These are phyloP conservation scores for Incurvaria masculella DNA, from an alignment of 2,888 invertebrate species.

Conservation along the genomic window DNA sequence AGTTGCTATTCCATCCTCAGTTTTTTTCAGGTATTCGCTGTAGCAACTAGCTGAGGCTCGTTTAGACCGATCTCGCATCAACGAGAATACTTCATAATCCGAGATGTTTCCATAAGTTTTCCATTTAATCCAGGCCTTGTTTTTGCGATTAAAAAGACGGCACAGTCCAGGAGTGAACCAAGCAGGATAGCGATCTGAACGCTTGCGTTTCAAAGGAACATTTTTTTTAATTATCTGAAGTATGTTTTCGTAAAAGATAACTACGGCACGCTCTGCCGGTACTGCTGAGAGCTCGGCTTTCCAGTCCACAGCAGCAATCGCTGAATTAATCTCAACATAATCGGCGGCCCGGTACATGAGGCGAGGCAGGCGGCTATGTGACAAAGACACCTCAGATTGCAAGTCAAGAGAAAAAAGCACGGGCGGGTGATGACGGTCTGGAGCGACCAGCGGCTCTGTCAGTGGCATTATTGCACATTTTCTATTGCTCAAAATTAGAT, in stretches of 20 bases:
- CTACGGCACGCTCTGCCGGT: neutral
- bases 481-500: neutral
- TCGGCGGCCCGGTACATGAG: neutral
- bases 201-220: slow-evolving; percentile 5
- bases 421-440: neutral
- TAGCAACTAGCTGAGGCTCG: slow-evolving; percentile 2
- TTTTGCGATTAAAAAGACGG: slow-evolving; percentile 12
- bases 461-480: neutral
- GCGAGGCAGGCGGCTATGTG: neutral
- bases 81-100: slow-evolving; percentile 11
- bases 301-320: neutral
- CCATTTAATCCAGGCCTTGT: slow-evolving; percentile 12
- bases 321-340: neutral
- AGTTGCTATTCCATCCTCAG: neutral
- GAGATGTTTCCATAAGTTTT: slow-evolving; percentile 10
- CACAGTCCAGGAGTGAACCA: slow-evolving; percentile 6
- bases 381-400: neutral
- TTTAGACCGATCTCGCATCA: slow-evolving; percentile 11
- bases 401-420: neutral
- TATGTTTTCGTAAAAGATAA: slow-evolving; percentile 9
- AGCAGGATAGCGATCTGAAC: slow-evolving; percentile 4
- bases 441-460: neutral
- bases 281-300: neutral
- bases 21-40: neutral
- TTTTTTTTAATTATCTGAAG: slow-evolving; percentile 10